Evolutionary conservation across 1,140 invertebrate species (phyloP).

Genomic region (Coelopa frigida): DNA sequence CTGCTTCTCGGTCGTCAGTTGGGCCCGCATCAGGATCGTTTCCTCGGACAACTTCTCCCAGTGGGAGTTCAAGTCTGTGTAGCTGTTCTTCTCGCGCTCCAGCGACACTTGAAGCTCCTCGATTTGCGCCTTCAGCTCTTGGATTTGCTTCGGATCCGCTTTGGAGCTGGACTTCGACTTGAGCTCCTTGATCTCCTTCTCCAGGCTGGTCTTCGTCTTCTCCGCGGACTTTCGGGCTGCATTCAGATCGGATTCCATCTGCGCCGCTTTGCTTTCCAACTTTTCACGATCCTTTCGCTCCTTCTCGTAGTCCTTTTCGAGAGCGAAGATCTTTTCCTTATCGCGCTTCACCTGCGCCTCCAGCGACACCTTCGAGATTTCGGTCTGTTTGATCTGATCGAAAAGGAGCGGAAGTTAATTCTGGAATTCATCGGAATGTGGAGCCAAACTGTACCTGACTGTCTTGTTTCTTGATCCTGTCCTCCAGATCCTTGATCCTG

Average conservation of each 20-base stretch:
- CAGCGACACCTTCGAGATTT: conserved; percentile 24
- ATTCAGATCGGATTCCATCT: conserved; percentile 48
- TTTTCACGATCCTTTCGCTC: conserved; percentile 47
- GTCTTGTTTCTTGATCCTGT: conserved; percentile 39
- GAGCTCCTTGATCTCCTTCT: conserved; percentile 50
- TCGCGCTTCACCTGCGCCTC: conserved; percentile 34
- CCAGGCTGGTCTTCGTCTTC: conserved; percentile 43
- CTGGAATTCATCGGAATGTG: too few species aligned
- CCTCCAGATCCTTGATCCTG: conserved; percentile 38
- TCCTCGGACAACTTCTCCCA: conserved; percentile 79
- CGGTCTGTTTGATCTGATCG: conserved; percentile 26
- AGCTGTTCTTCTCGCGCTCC: conserved; percentile 59
- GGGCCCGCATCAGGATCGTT: conserved; percentile 68
- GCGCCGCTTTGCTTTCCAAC: conserved; percentile 29
- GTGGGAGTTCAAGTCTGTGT: conserved; percentile 70
- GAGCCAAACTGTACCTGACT: too few species aligned
- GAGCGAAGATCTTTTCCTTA: conserved; percentile 52
- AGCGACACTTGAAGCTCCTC: conserved; percentile 57
- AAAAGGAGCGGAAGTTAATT: neutral
- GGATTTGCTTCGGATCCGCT: conserved; percentile 49
- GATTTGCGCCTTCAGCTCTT: conserved; percentile 56
- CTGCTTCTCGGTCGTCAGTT: conserved; percentile 71
- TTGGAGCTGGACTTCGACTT: conserved; percentile 48
- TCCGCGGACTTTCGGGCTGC: conserved; percentile 47
- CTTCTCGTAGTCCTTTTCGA: conserved; percentile 61